A percentile compares a stretch with the other conserved stretches of the same genome.
Conservation (phyloP, 37 sponge, comb jelly and placozoan species). For the Lycopodina hypogea region DNA sequence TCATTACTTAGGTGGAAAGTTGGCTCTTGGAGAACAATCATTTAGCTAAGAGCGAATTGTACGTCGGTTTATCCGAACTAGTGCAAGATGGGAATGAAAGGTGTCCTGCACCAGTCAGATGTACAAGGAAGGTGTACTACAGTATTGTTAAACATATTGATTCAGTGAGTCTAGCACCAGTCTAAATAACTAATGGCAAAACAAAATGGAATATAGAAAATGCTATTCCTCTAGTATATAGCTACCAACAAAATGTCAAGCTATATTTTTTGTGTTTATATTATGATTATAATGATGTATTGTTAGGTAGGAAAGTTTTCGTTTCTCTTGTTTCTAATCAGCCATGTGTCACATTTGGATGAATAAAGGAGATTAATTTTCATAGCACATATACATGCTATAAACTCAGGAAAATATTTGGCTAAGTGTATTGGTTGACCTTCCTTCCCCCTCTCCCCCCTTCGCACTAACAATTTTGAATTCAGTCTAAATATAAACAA, state of each 20-base stretch:
- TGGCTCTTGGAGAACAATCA: not conserved
- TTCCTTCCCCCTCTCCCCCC: too few species aligned
- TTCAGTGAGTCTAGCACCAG: not conserved
- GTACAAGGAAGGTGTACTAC: conserved; percentile 36
- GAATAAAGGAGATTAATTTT: too few species aligned
- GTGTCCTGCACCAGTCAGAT: conserved; percentile 25
- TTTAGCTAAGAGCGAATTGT: not conserved
- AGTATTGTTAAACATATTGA: conserved; percentile 9
- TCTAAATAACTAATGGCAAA: not conserved
- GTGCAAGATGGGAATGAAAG: conserved; percentile 1
- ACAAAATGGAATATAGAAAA: too few species aligned
- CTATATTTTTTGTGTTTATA: not conserved
- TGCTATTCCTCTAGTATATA: not conserved
- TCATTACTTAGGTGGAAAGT: conserved; percentile 5
- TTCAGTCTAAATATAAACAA: too few species aligned
- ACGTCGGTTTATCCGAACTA: conserved; percentile 3
- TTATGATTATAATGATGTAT: not conserved
- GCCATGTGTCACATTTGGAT: too few species aligned
- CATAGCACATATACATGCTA: too few species aligned
- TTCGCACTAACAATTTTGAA: too few species aligned
- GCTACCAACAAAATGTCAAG: not conserved
- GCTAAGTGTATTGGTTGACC: too few species aligned
- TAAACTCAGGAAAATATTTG: too few species aligned
- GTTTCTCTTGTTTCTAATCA: too few species aligned
- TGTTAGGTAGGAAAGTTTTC: too few species aligned